phyloP scores from a whole-genome alignment of 2,888 invertebrate genomes.

The Lomographa bimaculata region DNA sequence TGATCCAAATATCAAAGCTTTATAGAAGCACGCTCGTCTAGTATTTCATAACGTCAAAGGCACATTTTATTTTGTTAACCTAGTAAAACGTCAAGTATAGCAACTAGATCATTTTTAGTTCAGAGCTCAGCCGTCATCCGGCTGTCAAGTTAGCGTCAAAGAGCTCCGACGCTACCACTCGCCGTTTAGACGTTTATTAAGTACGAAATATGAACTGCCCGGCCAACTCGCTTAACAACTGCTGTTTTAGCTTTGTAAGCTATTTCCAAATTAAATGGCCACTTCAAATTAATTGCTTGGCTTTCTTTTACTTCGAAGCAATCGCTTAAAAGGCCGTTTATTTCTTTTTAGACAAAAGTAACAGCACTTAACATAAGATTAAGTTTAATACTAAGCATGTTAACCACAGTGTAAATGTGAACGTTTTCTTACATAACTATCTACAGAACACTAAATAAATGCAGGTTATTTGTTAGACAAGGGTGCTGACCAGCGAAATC shows the following conservation, averaged over 20 bases:
- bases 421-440: no score
- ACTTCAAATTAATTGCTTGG: conserved; percentile 4
- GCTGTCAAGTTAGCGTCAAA: conserved; percentile 68
- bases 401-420: no score
- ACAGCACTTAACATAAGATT: no score
- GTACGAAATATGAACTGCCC: conserved; percentile 58
- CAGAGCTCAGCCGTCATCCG: conserved; percentile 48
- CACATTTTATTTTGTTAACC: conserved; percentile 34
- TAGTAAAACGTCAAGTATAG: conserved; percentile 38
- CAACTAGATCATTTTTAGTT: conserved; percentile 62
- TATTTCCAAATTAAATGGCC: conserved; percentile 21
- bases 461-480: no score
- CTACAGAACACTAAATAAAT: no score
- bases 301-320: neutral
- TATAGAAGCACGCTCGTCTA: neutral
- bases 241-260: conserved; percentile 40
- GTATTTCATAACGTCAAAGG: conserved; percentile 11
- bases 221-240: conserved; percentile 46
- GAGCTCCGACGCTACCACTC: conserved; percentile 36
- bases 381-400: no score
- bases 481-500: conserved; percentile 38
- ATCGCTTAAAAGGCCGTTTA: neutral
- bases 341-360: neutral
- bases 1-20: neutral
- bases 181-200: conserved; percentile 65